Evolutionary conservation across 2,797 vertebrate species (phyloP).

Genomic region (Scomberomorus guttatus): DNA sequence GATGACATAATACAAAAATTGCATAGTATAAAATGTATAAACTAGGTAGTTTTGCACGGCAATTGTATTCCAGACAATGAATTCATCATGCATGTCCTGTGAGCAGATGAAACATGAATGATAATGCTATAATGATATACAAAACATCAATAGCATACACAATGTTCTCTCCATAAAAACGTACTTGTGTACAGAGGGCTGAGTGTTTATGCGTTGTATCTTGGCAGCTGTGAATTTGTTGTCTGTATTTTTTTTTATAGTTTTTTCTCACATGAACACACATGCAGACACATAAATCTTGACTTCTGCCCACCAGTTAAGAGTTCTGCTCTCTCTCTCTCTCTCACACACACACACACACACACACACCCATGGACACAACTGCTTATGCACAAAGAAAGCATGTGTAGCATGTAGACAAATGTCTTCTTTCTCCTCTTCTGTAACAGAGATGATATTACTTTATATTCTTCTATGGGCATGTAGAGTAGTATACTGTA

Average conservation of each 20-base stretch:
- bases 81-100: neutral
- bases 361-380: neutral
- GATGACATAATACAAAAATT: slow-evolving; percentile 6
- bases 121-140: slow-evolving; percentile 6
- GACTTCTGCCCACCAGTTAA: neutral
- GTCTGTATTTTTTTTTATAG: neutral
- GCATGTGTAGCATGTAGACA: slow-evolving; percentile 7
- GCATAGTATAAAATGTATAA: neutral
- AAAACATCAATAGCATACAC: slow-evolving; percentile 16
- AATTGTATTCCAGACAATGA: slow-evolving; percentile 7
- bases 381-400: neutral
- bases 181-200: neutral
- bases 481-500: neutral
- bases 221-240: slow-evolving; percentile 17
- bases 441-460: neutral
- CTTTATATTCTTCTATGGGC: neutral
- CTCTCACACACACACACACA: neutral
- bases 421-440: neutral
- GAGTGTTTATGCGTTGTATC: slow-evolving; percentile 10
- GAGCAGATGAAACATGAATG: slow-evolving; percentile 10
- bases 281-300: slow-evolving; percentile 14
- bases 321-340: neutral
- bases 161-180: slow-evolving; percentile 1
- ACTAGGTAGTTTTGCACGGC: neutral
- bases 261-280: slow-evolving; percentile 6